Conservation (phyloP, 2,888 invertebrate species). For the Flexamia atlantica region DNA sequence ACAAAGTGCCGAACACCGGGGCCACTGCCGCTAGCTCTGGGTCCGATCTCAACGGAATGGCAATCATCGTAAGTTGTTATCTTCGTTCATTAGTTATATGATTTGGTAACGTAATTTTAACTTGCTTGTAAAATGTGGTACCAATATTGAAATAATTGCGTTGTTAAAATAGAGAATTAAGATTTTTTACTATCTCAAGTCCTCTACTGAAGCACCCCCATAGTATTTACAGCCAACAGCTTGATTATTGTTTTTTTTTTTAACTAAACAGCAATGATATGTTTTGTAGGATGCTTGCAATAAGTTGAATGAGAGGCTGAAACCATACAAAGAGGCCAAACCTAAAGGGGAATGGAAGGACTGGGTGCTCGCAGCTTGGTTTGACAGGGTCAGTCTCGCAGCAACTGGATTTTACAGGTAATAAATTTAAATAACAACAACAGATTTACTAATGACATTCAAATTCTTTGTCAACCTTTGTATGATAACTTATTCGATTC, state of each 20-base stretch:
- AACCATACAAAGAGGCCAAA: constrained; percentile 85
- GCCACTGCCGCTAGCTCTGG: constrained; percentile 93
- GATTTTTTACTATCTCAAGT: no score
- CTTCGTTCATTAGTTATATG: background rate
- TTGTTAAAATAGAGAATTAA: no score
- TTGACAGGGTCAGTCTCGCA: constrained; percentile 87
- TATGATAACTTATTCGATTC: no score
- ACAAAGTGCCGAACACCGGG: constrained; percentile 94
- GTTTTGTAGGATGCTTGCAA: constrained; percentile 85
- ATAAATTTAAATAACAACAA: no score
- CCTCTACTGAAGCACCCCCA: no score
- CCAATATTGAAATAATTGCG: no score
- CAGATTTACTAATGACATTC: no score
- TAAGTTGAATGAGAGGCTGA: constrained; percentile 83
- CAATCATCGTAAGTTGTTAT: constrained; percentile 80
- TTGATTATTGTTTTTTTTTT: no score
- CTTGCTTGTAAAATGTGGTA: no score
- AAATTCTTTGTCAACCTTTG: no score
- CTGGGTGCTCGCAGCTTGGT: constrained; percentile 88
- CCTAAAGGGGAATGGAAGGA: constrained; percentile 91
- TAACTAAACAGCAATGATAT: no score
- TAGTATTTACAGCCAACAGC: no score
- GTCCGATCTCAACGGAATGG: constrained; percentile 95
- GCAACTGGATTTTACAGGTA: constrained; percentile 87
- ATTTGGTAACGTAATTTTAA: background rate